Percentiles rank a stretch among this genome's conserved stretches.
Conservation (phyloP, 2,113 vertebrate species). For the Gasterosteus aculeatus region DNA sequence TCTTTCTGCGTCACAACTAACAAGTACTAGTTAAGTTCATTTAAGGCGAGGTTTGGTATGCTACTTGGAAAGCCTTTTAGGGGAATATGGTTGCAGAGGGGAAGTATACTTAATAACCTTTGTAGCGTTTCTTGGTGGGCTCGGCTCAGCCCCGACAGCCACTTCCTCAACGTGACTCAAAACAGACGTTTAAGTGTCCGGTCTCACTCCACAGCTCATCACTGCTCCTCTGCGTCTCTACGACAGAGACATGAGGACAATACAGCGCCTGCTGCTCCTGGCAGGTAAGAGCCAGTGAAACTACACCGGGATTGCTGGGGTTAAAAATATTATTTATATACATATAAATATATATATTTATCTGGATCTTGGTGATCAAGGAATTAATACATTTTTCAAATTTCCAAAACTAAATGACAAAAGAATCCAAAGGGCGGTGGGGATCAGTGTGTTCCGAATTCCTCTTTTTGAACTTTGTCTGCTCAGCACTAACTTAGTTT, state of each 20-base stretch:
- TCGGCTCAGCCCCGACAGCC: too few relatives aligned
- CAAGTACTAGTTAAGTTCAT: not conserved
- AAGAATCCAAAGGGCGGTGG: too few relatives aligned
- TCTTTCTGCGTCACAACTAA: not conserved
- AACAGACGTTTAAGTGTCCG: accelerated
- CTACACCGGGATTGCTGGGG: too few relatives aligned
- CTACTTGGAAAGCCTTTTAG: not conserved
- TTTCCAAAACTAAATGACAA: not conserved
- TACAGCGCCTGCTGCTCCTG: conserved; percentile 30
- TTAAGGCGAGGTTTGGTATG: not conserved
- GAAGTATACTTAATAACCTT: not conserved
- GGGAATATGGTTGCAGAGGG: not conserved
- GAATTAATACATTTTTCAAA: not conserved
- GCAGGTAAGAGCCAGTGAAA: conserved; percentile 42
- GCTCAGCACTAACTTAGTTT: too few relatives aligned
- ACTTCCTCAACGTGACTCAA: conserved; percentile 18
- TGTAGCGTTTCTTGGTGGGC: too few relatives aligned
- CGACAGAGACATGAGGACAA: not conserved
- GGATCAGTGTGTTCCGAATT: too few relatives aligned
- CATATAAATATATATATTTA: too few relatives aligned
- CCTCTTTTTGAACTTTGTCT: too few relatives aligned
- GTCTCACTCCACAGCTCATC: not conserved
- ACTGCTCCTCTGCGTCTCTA: too few relatives aligned
- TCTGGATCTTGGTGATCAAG: not conserved
- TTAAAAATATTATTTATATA: not conserved